These are phyloP conservation scores for Kryptopterus vitreolus DNA, from an alignment of 2,797 vertebrate genomes.

Conservation along the genomic window DNA sequence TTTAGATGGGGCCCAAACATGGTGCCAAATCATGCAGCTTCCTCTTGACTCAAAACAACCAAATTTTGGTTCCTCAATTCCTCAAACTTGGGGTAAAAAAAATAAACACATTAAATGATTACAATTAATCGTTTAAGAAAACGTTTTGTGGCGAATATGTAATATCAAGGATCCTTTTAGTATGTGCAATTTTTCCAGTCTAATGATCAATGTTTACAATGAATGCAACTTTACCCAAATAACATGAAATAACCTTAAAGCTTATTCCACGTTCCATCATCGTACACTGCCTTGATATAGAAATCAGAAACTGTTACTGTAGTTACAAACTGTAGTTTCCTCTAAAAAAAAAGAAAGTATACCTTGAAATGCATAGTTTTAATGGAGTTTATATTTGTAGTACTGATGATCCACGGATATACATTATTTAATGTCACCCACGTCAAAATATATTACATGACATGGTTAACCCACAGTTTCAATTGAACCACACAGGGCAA, in stretches of 20 bases:
- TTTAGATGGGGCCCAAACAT: background rate
- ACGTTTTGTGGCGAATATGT: background rate
- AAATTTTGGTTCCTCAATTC: too few relatives aligned
- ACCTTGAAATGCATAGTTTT: background rate
- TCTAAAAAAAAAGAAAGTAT: background rate
- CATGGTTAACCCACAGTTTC: background rate
- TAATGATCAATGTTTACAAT: slow-evolving; percentile 52
- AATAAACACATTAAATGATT: too few relatives aligned
- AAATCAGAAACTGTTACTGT: background rate
- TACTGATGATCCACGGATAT: background rate
- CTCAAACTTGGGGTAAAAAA: too few relatives aligned
- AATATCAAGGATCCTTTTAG: slow-evolving; percentile 33
- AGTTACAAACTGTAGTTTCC: background rate
- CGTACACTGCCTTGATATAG: background rate
- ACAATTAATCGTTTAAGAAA: too few relatives aligned
- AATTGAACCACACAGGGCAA: background rate
- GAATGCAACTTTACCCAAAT: slow-evolving; percentile 26
- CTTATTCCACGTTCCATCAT: background rate
- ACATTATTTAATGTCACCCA: background rate
- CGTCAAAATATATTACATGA: background rate
- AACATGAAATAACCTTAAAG: slow-evolving; percentile 28
- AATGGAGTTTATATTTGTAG: too few relatives aligned
- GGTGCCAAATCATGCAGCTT: background rate
- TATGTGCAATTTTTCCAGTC: slow-evolving; percentile 64
- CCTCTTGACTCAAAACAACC: background rate